phyloP scores from a whole-genome alignment of 2,797 vertebrate genomes.

The Galago senegalensis region DNA sequence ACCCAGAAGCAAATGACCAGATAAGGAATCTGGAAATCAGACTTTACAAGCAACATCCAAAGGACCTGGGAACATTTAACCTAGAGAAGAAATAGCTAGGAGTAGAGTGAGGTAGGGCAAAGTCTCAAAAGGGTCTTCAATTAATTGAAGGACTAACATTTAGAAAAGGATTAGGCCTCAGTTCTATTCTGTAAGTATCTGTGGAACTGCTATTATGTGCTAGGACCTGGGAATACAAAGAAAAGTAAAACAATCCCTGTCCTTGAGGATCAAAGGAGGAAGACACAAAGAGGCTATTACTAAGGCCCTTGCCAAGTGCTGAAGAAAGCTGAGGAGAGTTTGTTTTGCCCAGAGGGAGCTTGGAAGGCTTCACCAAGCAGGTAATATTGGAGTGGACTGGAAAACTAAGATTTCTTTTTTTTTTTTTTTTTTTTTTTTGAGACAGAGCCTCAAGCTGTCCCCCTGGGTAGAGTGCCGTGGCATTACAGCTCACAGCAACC shows the following conservation, averaged over 20 bases:
- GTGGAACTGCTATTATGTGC: neutral
- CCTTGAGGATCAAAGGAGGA: neutral
- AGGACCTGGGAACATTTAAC: neutral
- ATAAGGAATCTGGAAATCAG: conserved; percentile 52
- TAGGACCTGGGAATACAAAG: conserved; percentile 37
- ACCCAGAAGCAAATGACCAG: conserved; percentile 33
- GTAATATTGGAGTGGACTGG: neutral
- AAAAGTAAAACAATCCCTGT: neutral
- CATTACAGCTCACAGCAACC: too few species aligned
- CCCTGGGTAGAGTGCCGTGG: too few species aligned
- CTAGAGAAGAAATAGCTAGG: conserved; percentile 31
- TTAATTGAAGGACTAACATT: neutral
- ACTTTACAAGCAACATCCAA: conserved; percentile 45
- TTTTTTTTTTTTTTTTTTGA: neutral
- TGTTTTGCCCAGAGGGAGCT: neutral
- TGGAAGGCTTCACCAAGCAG: neutral
- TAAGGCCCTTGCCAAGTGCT: neutral
- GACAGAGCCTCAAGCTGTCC: too few species aligned
- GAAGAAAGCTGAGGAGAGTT: conserved; percentile 8
- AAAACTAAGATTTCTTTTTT: neutral
- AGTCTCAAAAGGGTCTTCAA: neutral
- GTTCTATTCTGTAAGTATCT: neutral
- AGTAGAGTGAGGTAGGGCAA: neutral
- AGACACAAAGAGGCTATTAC: neutral
- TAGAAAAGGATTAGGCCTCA: neutral